Percentiles rank a stretch among this genome's conserved stretches.
These are phyloP conservation scores for Vulpes ferrilata DNA, from an alignment of 2,113 vertebrate genomes.

Conservation along the genomic window DNA sequence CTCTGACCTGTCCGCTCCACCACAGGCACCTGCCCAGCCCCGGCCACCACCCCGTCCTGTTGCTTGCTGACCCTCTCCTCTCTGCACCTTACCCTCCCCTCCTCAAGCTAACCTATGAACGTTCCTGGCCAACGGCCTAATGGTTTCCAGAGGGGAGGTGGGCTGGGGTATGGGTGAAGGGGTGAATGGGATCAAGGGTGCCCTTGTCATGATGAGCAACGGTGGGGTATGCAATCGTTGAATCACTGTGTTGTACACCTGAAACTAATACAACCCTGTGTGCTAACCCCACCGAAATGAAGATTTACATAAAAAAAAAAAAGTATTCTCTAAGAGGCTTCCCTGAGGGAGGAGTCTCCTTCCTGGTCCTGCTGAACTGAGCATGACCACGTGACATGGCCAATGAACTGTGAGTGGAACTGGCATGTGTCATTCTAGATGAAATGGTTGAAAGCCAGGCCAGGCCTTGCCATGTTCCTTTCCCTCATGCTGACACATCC, in stretches of 20 bases:
- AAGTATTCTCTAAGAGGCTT: not conserved
- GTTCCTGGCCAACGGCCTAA: not conserved
- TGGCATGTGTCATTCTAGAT: not conserved
- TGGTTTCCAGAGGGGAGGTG: not conserved
- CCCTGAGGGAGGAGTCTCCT: not conserved
- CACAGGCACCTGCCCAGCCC: not conserved
- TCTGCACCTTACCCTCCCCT: not conserved
- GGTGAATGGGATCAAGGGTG: not conserved
- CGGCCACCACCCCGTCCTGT: fast-evolving
- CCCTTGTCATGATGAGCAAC: not conserved
- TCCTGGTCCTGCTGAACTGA: not conserved
- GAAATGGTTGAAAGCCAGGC: not conserved
- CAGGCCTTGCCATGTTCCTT: not conserved
- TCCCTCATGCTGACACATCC: not conserved
- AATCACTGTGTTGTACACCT: not conserved
- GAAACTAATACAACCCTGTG: not conserved
- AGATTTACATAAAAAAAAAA: not conserved
- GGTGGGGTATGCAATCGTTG: not conserved
- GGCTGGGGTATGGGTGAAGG: not conserved
- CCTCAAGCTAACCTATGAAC: not conserved
- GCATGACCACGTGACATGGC: not conserved
- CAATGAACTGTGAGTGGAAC: not conserved
- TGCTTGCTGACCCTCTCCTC: not conserved
- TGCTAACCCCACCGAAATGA: not conserved
- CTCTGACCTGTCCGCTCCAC: not conserved